Base-by-base conservation (phyloP, 2,888 invertebrate species). In the Caenorhabditis auriculariae region DNA sequence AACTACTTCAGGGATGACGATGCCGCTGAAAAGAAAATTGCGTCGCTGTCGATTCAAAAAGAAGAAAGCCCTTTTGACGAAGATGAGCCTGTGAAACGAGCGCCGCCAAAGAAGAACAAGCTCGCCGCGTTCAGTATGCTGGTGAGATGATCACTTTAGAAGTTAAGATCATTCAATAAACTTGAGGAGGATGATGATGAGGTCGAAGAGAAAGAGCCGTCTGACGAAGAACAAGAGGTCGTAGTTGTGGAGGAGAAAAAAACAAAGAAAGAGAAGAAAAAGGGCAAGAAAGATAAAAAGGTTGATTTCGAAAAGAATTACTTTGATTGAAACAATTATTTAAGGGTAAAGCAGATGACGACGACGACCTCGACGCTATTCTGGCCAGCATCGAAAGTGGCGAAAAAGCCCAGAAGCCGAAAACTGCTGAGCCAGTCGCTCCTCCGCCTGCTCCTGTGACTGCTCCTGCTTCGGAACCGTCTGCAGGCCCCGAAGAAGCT, bases 321-420 rank as follows among this genome's bases (percentile, higher is more conserved):
- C 3, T 39, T 21, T 3, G 27, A 15, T n/a, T 53, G 9, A 19
- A 19, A 2, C 3, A 15, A 2, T 2, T 19, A n/a, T 35, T 3
- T 52, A 21, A 65, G 52, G 55, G 37, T 4, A 59, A 58, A 3
- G 45, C 60, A 43, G 59, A 47, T 6, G 71, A 69, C 2, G 72
- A 74, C n/a, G 75, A 75, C 15, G 75, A 75, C 43, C 35, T 75
- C n/a, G 75, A 74, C 29, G 73, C 72, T 21, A 53, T 75, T 23
- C 51, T 75, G 6, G 75, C 66, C 9, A 51, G 60, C 3, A 58
- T 66, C 38, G 57, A 62, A 41, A 42, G 43, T 15, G 53, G 55
- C n/a, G 44, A 54, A 37, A 44, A 23, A 19, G 54, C 60, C 23
- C 55, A 49, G 39, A 42, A 32, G n/a, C 47, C 56, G 9, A 52